phyloP scores from a whole-genome alignment of 2,797 vertebrate genomes.

The Mormyrops attenuatus region DNA sequence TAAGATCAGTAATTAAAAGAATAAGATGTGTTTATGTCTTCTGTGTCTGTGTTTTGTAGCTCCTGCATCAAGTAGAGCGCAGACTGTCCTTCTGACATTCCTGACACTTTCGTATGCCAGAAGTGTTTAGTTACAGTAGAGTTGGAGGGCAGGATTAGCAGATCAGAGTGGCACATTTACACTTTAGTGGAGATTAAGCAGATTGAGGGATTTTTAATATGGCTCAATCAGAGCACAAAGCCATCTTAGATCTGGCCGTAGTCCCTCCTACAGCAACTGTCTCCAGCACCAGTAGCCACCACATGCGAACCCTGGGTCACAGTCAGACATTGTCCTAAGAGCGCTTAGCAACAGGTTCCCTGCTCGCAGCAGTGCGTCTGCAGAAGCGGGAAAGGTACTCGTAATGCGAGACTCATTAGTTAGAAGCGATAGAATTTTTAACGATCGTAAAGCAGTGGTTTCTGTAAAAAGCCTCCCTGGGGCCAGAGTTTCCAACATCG shows the following conservation, averaged over 20 bases:
- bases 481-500: not conserved
- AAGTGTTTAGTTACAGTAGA: not conserved
- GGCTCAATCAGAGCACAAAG: not conserved
- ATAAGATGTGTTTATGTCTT: not conserved
- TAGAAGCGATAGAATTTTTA: not conserved
- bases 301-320: not conserved
- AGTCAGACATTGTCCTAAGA: not conserved
- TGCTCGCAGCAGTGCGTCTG: not conserved
- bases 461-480: not conserved
- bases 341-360: not conserved
- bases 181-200: not conserved
- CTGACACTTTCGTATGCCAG: not conserved
- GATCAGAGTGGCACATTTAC: not conserved
- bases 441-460: not conserved
- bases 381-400: not conserved
- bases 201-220: not conserved
- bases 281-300: not conserved
- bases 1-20: not conserved
- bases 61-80: not conserved
- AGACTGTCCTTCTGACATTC: not conserved
- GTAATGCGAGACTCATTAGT: not conserved
- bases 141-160: not conserved
- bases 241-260: not conserved
- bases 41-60: not conserved
- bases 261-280: not conserved